Base-by-base conservation (phyloP, 2,888 invertebrate species). In the Petrophora chlorosata region DNA sequence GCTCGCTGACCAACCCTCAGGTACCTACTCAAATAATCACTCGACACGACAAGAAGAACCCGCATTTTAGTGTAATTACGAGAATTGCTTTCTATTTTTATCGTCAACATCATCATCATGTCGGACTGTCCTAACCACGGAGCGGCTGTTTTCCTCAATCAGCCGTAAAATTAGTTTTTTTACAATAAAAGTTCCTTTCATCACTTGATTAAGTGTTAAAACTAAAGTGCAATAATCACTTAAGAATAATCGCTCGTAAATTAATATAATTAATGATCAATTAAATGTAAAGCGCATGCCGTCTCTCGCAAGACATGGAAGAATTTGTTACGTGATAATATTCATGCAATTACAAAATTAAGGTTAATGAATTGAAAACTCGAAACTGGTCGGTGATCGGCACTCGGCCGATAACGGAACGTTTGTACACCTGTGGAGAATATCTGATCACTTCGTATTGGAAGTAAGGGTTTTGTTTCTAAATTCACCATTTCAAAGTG, bases 321-420 rank as follows among this genome's bases (percentile, higher is more conserved):
- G 16, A 39, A 49, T 43, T 43, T 33, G 41, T 34, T 46, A 49
- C 33, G 49, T 49, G 43, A 39, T 43, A 38, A 39, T 8, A 26
- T 12, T 32, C 23, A 9, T 17, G 38, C 26, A 43, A 43, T 43
- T 49, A 48, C 19, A 23, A 39, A 49, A 49, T 49, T 49, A 49
- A 49, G 49, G 49, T 13, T 49, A 43, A 43, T 49, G 38, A 49
- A 35, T 35, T 29, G n/a, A 14, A 38, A 28, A 39, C 30, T 29
- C 22, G 3, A 34, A 49, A 43, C 43, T 25, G 13, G 49, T 39
- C 43, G 14, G 7, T 28, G n/a, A n/a, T n/a, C n/a, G n/a, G n/a
- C n/a, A n/a, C n/a, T n/a, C n/a, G n/a, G n/a, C n/a, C n/a, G 42
- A 49, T 49, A 42, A 35, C 23, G 35, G 17, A 41, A 23, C 14